phyloP scores from a whole-genome alignment of 2,113 vertebrate genomes.

The Cyanoderma ruficeps region DNA sequence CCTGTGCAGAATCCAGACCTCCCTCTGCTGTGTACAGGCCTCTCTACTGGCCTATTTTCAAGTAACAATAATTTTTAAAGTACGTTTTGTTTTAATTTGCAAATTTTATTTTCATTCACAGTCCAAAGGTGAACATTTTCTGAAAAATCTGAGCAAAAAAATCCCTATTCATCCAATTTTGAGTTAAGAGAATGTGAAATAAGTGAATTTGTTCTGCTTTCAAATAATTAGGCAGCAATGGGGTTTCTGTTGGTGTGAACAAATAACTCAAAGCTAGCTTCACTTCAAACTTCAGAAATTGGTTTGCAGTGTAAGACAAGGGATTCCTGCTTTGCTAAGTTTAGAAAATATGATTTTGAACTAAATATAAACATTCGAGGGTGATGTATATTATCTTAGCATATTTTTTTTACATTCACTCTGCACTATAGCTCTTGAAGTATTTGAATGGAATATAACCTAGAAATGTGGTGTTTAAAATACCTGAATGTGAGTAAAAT shows the following conservation, averaged over 20 bases:
- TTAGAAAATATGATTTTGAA: conserved; percentile 48
- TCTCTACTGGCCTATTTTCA: not conserved
- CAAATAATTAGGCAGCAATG: conserved; percentile 24
- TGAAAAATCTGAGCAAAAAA: conserved; percentile 1
- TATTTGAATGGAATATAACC: not conserved
- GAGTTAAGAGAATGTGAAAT: conserved; percentile 43
- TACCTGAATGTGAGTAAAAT: not conserved
- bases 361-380: conserved; percentile 32
- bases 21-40: not conserved
- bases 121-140: conserved; percentile 25
- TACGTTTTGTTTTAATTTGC: not conserved
- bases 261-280: conserved; percentile 34
- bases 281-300: conserved; percentile 6
- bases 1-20: not conserved
- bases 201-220: conserved; percentile 52
- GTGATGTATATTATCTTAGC: conserved; percentile 16
- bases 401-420: not conserved
- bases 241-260: not conserved
- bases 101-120: conserved; percentile 4
- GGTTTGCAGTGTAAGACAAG: not conserved
- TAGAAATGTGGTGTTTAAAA: not conserved
- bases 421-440: not conserved
- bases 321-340: conserved; percentile 21
- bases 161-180: not conserved
- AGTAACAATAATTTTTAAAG: not conserved